Evolutionary conservation across 2,113 vertebrate genomes (phyloP), one percentile per base, ranked within the genome.

Genomic region (Petroica traversi): DNA sequence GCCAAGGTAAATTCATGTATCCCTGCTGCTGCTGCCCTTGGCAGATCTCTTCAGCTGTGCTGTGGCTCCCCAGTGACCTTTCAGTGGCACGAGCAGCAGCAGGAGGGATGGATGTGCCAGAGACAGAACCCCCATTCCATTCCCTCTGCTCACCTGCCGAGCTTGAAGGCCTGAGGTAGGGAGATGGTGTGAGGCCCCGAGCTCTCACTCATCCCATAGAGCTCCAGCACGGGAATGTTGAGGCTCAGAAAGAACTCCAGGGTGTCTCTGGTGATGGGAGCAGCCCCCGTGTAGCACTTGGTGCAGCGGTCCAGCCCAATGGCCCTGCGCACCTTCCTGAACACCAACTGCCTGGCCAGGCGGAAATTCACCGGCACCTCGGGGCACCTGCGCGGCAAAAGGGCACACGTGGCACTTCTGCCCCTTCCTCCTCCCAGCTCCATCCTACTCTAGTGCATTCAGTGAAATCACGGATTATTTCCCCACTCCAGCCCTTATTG

Each of bases 201-300:
- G 97, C 98, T 98, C 91, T 99, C 99, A 0, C 98, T 99, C 99
- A 99, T 98, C 36, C 99, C 99, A 2, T 99, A 99, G 55, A 99
- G 97, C 94, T 99, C 99, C 1, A 98, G 97, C 19, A 99, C 81
- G 0, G 98, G 99, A 5, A 99, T 98, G 88, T 99, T 98, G 40
- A 99, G 98, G 84, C 99, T 99, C n/a, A 99, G 91, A 62, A 99
- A 99, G 96, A 99, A 99, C 45, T 99, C 98, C 45, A 99, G 89
- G 0, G 98, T 99, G 26, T 99, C 99, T 51, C 97, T 98, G 93
- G 98, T 97, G 64, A 99, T 99, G 55, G 99, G 99, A 1, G 99
- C 99, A 1, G 99, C 99, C 7, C 98, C 99, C 0, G 99, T 98
- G 97, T 98, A 98, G 88, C 98, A 99, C 69, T 77, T 97, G 5